These are phyloP conservation scores for Melanerpes aurifrons DNA, from an alignment of 2,113 vertebrate genomes.

Conservation along the genomic window DNA sequence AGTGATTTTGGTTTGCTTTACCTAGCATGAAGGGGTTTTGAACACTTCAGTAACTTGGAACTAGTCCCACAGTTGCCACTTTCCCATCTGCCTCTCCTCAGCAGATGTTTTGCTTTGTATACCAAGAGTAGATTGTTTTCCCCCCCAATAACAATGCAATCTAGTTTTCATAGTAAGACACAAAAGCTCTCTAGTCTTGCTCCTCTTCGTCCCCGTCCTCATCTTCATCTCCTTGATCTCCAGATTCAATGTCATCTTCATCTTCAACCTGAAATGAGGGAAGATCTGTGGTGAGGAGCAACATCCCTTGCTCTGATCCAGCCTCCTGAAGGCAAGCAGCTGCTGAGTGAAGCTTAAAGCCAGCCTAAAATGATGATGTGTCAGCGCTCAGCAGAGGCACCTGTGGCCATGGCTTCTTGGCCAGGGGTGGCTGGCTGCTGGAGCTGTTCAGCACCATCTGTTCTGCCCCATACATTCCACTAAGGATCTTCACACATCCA, in stretches of 20 bases:
- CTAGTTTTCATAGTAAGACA: slow-evolving; percentile 5
- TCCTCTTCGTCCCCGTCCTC: slow-evolving; percentile 75
- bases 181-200: slow-evolving; percentile 42
- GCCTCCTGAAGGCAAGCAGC: neutral
- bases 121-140: slow-evolving; percentile 12
- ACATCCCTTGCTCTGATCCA: neutral
- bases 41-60: slow-evolving; percentile 61
- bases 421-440: neutral
- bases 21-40: slow-evolving; percentile 27
- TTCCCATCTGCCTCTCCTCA: slow-evolving; percentile 40
- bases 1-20: slow-evolving; percentile 35
- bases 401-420: neutral
- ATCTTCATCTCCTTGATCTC: slow-evolving; percentile 79
- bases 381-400: neutral
- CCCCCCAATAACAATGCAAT: neutral
- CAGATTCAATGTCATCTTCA: slow-evolving; percentile 81
- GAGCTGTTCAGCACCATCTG: neutral
- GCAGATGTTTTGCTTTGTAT: slow-evolving; percentile 44
- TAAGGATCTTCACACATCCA: rapidly evolving
- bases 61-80: slow-evolving; percentile 42
- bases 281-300: neutral
- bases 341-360: neutral
- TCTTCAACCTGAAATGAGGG: slow-evolving; percentile 78
- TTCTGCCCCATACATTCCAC: neutral
- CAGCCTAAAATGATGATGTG: neutral